Base-by-base conservation (phyloP, 2,113 vertebrate genomes). In the Tinamus guttatus region DNA sequence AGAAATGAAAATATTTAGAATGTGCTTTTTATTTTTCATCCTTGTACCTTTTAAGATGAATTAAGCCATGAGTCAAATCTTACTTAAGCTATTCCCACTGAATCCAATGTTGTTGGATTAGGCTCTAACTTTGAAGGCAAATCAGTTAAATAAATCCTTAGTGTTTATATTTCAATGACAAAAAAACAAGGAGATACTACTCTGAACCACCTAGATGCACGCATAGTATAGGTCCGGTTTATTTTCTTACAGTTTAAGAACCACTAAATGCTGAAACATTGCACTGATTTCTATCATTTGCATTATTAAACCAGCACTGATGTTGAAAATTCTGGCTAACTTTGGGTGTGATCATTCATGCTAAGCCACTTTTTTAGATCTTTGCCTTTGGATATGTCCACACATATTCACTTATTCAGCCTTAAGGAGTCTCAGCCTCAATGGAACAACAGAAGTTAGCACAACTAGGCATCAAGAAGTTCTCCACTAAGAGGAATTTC, bases 1-100 rank as follows among this genome's bases (percentile, higher is more conserved):
- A 79, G 91, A 97, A 98, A 96, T 87, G 62, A 95, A 94, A 97
- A 97, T 96, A 98, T 97, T 97, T 95, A 94, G 88, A 95, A 93
- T 56, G n/a, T n/a, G 69, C 11, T 88, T 93, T 81, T 93, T 87
- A 41, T 81, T 96, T 85, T 40, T 81, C 25, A 41, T 17, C 27
- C 28, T 64, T 83, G 47, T 80, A 21, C 7, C 67, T 96, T 95
- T 95, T 89, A 63, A 97, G 96, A 91, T 93, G 81, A 94, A 84
- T 94, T 91, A 79, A 94, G 16, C 13, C 52, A 77, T 19, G 30
- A 70, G 51, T 36, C 43, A 22, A 43, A 36, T 74, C 51, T 34
- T 79, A 43, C 34, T 71, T 24, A 65, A 5, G 7, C 41, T 65
- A 56, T 17, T 69, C 34, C 59, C 28, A 22, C 54, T 79, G 65